phyloP scores from a whole-genome alignment of 2,888 invertebrate species.

The Campaea margaritaria region DNA sequence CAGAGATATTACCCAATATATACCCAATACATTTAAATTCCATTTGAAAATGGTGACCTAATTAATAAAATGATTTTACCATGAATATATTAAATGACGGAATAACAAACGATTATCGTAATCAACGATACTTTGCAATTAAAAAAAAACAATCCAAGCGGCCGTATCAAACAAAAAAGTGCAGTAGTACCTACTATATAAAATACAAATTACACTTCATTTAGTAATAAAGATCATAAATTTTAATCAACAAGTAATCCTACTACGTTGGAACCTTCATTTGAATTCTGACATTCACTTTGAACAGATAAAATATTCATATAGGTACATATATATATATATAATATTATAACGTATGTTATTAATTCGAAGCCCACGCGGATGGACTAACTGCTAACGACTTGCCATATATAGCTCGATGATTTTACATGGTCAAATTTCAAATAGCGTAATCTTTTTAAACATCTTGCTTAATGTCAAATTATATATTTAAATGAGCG shows the following conservation, averaged over 20 bases:
- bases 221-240: constrained; percentile 31
- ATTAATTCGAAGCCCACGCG: constrained; percentile 45
- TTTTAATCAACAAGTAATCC: constrained; percentile 41
- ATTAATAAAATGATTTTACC: too few species aligned
- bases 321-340: constrained; percentile 4
- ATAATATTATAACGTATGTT: constrained; percentile 33
- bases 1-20: too few species aligned
- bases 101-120: too few species aligned
- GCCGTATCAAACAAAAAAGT: not conserved
- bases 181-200: constrained; percentile 3
- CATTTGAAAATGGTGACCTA: too few species aligned
- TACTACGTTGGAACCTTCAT: constrained; percentile 41
- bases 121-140: too few species aligned
- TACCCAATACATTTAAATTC: too few species aligned
- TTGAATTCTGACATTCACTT: constrained; percentile 42
- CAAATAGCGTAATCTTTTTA: constrained; percentile 31
- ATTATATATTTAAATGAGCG: constrained; percentile 11
- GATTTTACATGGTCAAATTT: constrained; percentile 42
- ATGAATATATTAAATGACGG: too few species aligned
- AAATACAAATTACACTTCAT: constrained; percentile 30
- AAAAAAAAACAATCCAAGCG: too few species aligned
- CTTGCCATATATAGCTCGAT: constrained; percentile 40
- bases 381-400: constrained; percentile 39
- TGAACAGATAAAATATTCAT: constrained; percentile 29
- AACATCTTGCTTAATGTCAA: constrained; percentile 29